Conservation (phyloP, 30 jellyfish, hydroid and myxozoan species). For the Nemopilema nomurai region DNA sequence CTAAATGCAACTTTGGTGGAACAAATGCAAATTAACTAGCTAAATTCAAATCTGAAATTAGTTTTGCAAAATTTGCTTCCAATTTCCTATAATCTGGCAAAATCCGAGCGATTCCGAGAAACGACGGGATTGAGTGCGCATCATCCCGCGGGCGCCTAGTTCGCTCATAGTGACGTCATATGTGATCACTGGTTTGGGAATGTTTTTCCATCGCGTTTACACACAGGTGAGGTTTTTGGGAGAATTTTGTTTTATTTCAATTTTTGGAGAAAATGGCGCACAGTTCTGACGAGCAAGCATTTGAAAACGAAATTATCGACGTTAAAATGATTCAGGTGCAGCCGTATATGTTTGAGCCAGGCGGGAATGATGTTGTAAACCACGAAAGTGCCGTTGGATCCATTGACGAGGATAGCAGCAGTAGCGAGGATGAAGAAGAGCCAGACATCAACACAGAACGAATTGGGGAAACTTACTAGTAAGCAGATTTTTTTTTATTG, state of each 20-base stretch:
- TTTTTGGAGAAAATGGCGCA: not conserved
- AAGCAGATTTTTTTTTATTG: not conserved
- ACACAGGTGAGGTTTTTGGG: not conserved
- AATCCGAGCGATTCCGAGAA: conserved; percentile 9
- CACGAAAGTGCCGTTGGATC: not conserved
- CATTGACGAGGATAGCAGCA: not conserved
- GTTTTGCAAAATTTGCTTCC: not conserved
- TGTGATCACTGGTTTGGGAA: conserved; percentile 13
- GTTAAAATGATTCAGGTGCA: not conserved
- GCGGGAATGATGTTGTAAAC: not conserved
- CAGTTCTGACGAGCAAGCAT: not conserved
- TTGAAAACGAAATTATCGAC: not conserved
- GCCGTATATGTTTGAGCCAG: not conserved
- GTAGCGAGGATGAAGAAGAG: not conserved
- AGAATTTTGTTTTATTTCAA: not conserved
- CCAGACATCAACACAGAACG: not conserved
- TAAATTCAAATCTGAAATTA: not conserved
- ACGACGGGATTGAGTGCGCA: conserved; percentile 28
- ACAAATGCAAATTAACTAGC: not conserved
- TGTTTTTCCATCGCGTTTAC: not conserved
- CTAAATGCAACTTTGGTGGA: not conserved
- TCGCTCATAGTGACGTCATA: not conserved
- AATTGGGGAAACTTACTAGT: not conserved
- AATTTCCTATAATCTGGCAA: not conserved
- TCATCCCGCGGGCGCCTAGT: not conserved